Evolutionary conservation across 1,140 invertebrate species (phyloP), one percentile per base, ranked within the genome.

Genomic region (Parapsyche elsis): DNA sequence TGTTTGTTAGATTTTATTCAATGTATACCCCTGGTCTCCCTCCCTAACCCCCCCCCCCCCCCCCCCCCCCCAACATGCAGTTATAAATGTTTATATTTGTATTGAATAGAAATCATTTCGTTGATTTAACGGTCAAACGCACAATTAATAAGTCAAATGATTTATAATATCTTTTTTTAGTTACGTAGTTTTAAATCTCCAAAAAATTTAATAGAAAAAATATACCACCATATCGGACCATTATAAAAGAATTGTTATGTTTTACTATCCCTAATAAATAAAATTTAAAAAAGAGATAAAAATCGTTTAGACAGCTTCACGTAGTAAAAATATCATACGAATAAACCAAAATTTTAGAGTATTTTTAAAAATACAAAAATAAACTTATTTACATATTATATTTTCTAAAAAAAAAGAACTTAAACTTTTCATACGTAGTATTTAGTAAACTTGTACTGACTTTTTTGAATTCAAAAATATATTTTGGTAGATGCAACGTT

Each of bases 1-100:
- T 67, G 64, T 67, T 67, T 67, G 64, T 67, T 67, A 67, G 64
- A 67, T 24, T 26, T 67, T 67, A 67, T 67, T 67, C 23, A 67
- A 23, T 67, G 24, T 67, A 23, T 67, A 67, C 10, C 64, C 64
- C 59, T 7, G 12, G 5, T 46, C 45, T 46, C 45, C n/a, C n/a
- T n/a, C 7, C 30, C 30, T 7, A 1, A 38, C 7, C 30, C 30
- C 30, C 7, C 30, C 30, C 30, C 1, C 30, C 1, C 7, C 1
- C 57, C 21, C 57, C 57, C 16, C 57, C 16, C 21, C 16, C 57
- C 9, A 53, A 53, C 2, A n/a, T 14, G 12, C 49, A 5, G 10
- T 53, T 53, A 53, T 53, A 10, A 12, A 53, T 53, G 49, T 19
- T 53, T 19, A 10, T n/a, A n/a, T n/a, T 53, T 53, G 10, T 53